Evolutionary conservation across 2,797 vertebrate genomes (phyloP).

Genomic region (Falco concolor): DNA sequence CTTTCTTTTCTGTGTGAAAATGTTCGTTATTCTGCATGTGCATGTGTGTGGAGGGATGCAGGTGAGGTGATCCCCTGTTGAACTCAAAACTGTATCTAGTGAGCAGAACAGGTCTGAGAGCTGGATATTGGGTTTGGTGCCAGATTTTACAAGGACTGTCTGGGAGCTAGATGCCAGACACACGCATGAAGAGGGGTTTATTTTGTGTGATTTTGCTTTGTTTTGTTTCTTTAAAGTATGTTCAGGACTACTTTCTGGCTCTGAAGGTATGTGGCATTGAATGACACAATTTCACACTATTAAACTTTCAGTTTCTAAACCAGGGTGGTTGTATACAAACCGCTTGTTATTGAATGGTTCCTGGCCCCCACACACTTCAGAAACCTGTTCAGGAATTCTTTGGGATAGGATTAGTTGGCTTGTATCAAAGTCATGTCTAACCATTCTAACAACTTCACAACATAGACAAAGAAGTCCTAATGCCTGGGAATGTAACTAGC

Average conservation of each 20-base stretch:
- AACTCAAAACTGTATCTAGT: background rate
- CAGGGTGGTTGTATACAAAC: too few species aligned
- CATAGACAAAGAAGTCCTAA: background rate
- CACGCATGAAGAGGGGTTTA: fast-evolving
- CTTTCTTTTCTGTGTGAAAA: background rate
- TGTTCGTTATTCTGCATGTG: background rate
- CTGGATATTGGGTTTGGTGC: background rate
- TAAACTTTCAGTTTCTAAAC: background rate
- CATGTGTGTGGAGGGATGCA: background rate
- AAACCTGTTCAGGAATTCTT: background rate
- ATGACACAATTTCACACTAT: background rate
- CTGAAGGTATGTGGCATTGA: background rate
- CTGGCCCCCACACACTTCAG: background rate
- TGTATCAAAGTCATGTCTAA: background rate
- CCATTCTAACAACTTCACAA: background rate
- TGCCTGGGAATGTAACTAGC: background rate
- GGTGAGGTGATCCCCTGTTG: background rate
- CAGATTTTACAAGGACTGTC: background rate
- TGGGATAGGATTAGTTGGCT: background rate
- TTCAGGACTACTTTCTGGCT: background rate
- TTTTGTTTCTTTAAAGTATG: background rate
- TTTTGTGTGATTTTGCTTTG: background rate
- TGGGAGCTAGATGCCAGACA: background rate
- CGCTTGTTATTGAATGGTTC: background rate
- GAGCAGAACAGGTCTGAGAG: background rate